phyloP scores from a whole-genome alignment of 2,888 invertebrate species.

The Xestia sexstrigata region DNA sequence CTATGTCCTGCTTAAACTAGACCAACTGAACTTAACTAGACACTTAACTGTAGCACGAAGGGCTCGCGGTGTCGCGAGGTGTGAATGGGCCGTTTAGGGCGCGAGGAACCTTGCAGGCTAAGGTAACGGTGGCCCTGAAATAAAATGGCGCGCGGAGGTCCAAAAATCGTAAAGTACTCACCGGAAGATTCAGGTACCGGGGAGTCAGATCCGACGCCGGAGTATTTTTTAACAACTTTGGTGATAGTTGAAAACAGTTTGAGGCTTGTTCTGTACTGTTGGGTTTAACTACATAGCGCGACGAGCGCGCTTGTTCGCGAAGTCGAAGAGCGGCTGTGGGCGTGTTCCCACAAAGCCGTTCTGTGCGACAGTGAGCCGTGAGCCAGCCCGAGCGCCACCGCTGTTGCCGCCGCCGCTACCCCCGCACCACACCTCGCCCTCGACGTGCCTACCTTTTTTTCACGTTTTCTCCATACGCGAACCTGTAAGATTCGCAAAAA shows the following conservation, averaged over 20 bases:
- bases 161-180: conserved; percentile 73
- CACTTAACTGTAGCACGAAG: conserved; percentile 14
- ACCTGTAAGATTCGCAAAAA: conserved; percentile 48
- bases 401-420: conserved; percentile 54
- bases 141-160: conserved; percentile 79
- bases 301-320: conserved; percentile 72
- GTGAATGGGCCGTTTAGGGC: conserved; percentile 53
- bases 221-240: conserved; percentile 80
- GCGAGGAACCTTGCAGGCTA: conserved; percentile 45
- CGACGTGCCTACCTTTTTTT: conserved; percentile 67
- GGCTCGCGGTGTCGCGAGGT: conserved; percentile 39
- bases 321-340: conserved; percentile 63
- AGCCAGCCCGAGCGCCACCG: conserved; percentile 57
- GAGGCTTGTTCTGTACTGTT: conserved; percentile 75
- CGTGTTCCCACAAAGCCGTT: conserved; percentile 75
- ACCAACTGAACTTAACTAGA: conserved; percentile 8
- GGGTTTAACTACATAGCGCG: conserved; percentile 76
- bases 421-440: conserved; percentile 63
- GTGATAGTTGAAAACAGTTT: conserved; percentile 81
- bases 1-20: conserved; percentile 2
- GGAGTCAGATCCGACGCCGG: conserved; percentile 73
- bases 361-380: conserved; percentile 77
- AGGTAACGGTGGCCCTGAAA: conserved; percentile 59
- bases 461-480: conserved; percentile 64
- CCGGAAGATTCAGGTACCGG: conserved; percentile 76